phyloP scores from a whole-genome alignment of 92 coral and sea anemone genomes.

The Muricea muricata region DNA sequence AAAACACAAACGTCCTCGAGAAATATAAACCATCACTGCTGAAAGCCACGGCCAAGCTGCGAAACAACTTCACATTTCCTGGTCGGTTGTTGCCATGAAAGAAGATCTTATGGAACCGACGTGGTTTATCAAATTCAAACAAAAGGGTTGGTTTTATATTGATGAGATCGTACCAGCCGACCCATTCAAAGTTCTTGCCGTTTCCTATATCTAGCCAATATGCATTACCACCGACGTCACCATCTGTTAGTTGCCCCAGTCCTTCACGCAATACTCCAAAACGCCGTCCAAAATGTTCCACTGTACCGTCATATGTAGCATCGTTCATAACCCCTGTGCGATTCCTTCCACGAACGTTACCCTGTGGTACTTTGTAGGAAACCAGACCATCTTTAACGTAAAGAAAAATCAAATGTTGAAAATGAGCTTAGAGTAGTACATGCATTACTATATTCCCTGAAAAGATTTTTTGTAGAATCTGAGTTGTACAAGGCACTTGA shows the following conservation, averaged over 20 bases:
- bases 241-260: slow-evolving; percentile 94
- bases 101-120: slow-evolving; percentile 77
- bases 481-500: too few species aligned
- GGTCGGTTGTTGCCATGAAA: slow-evolving; percentile 83
- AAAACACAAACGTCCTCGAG: slow-evolving; percentile 90
- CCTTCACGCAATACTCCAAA: slow-evolving; percentile 82
- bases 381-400: slow-evolving; percentile 80
- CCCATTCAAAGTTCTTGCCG: slow-evolving; percentile 83
- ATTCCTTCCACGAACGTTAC: slow-evolving; percentile 70
- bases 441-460: too few species aligned
- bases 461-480: too few species aligned
- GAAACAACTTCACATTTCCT: slow-evolving; percentile 84
- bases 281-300: slow-evolving; percentile 76
- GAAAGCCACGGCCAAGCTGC: slow-evolving; percentile 85
- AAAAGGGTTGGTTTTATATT: slow-evolving; percentile 75
- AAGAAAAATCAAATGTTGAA: background rate
- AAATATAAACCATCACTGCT: slow-evolving; percentile 90
- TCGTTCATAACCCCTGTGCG: slow-evolving; percentile 73
- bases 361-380: slow-evolving; percentile 85
- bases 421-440: background rate
- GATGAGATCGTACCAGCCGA: slow-evolving; percentile 89
- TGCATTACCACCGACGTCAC: slow-evolving; percentile 77
- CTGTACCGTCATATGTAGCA: slow-evolving; percentile 88
- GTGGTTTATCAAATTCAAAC: slow-evolving; percentile 78
- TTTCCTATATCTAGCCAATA: slow-evolving; percentile 86